Evolutionary conservation across 2,888 invertebrate species (phyloP).

Genomic region (Latrodectus elegans): DNA sequence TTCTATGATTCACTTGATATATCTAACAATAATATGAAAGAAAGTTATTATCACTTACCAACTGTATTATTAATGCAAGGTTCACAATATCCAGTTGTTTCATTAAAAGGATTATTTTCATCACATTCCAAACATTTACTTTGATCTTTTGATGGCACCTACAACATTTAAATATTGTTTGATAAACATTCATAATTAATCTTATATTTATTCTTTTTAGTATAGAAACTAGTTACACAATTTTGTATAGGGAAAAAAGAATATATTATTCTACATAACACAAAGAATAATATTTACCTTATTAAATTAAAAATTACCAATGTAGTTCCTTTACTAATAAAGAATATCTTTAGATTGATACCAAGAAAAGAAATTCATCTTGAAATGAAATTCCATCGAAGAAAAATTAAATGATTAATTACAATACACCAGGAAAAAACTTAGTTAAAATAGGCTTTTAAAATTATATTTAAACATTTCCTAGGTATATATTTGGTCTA

Average conservation of each 20-base stretch:
- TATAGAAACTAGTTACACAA: too few species aligned
- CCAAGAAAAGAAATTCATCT: neutral
- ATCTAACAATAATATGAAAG: neutral
- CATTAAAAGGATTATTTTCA: constrained; percentile 56
- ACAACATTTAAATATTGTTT: neutral
- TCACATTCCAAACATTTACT: constrained; percentile 49
- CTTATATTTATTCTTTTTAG: too few species aligned
- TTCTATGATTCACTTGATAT: constrained; percentile 1
- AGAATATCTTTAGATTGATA: neutral
- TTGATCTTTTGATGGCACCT: constrained; percentile 42
- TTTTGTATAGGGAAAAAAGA: neutral
- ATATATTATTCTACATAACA: neutral
- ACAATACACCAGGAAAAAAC: too few species aligned
- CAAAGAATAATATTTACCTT: neutral
- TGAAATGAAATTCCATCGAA: neutral
- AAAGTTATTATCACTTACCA: constrained; percentile 31
- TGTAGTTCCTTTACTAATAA: neutral
- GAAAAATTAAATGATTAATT: too few species aligned
- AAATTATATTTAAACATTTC: too few species aligned
- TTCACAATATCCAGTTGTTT: constrained; percentile 53
- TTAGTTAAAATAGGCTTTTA: too few species aligned
- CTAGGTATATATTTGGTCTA: too few species aligned
- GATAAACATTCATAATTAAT: neutral
- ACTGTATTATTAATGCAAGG: constrained; percentile 50
- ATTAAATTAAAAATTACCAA: neutral